phyloP scores from a whole-genome alignment of 2,888 invertebrate species.

The Drosophila longiperda region DNA sequence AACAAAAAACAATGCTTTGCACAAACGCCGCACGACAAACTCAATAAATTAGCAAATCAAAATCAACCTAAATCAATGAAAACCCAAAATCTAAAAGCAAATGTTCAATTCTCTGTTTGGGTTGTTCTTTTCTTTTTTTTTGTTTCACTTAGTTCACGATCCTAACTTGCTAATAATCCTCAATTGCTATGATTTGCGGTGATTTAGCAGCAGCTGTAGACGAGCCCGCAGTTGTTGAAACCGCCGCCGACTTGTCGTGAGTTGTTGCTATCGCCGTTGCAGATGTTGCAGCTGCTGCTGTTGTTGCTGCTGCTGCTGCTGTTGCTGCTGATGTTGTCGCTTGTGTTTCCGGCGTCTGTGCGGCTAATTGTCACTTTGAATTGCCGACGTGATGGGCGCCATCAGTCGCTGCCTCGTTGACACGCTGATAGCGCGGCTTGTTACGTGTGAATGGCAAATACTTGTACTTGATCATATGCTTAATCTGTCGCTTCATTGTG shows the following conservation, averaged over 20 bases:
- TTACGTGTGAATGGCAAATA: slow-evolving; percentile 99
- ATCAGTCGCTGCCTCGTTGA: slow-evolving; percentile 77
- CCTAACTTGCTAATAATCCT: slow-evolving; percentile 74
- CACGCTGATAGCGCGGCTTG: slow-evolving; percentile 96
- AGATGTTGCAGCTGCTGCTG: slow-evolving; percentile 49
- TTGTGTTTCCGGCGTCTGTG: slow-evolving; percentile 84
- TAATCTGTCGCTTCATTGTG: slow-evolving; percentile 99
- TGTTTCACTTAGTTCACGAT: slow-evolving; percentile 45
- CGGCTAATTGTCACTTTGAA: slow-evolving; percentile 86
- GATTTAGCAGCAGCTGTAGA: slow-evolving; percentile 78
- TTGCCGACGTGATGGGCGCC: slow-evolving; percentile 41
- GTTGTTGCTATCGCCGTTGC: slow-evolving; percentile 47
- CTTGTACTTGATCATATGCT: slow-evolving; percentile 99
- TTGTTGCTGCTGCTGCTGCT: slow-evolving; percentile 48
- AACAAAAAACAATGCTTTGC: slow-evolving; percentile 78
- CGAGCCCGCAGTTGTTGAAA: slow-evolving; percentile 44
- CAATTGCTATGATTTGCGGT: slow-evolving; percentile 84
- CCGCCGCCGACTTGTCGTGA: slow-evolving; percentile 65
- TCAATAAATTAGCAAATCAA: slow-evolving; percentile 61
- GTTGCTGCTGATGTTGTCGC: slow-evolving; percentile 52
- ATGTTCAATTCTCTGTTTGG: slow-evolving; percentile 33
- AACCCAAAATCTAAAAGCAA: slow-evolving; percentile 27
- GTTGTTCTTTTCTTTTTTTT: slow-evolving; percentile 61
- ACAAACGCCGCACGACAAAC: slow-evolving; percentile 83
- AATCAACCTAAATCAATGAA: slow-evolving; percentile 44